Conservation (phyloP, 2,888 invertebrate genomes). For the Griposia aprilina region DNA sequence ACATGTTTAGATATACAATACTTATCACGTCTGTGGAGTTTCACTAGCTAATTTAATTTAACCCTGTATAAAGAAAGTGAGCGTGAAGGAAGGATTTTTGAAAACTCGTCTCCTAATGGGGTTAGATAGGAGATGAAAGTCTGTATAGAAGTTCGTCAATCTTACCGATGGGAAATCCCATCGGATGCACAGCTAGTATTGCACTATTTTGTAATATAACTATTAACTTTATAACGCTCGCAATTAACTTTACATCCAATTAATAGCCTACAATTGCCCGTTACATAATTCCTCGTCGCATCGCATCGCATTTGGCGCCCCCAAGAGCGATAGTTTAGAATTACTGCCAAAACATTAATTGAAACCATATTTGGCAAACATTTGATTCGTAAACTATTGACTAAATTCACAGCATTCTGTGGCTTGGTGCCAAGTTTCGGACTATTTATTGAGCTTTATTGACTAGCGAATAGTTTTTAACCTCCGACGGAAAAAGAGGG, state of each 20-base stretch:
- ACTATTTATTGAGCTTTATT: constrained; percentile 8
- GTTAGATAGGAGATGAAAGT: no score
- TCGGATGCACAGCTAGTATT: no score
- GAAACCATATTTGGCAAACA: constrained; percentile 59
- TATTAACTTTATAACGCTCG: no score
- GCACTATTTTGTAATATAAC: not conserved
- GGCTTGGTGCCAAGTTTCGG: constrained; percentile 31
- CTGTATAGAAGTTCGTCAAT: no score
- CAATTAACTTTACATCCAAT: constrained; percentile 4
- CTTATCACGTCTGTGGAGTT: no score
- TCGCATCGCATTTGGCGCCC: constrained; percentile 39
- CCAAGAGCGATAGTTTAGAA: constrained; percentile 41
- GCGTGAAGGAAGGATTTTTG: no score
- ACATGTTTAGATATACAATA: no score
- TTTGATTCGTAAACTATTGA: constrained; percentile 55
- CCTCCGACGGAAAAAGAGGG: no score
- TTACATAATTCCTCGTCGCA: constrained; percentile 22
- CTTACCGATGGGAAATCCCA: no score
- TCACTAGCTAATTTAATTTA: no score
- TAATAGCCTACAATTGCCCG: not conserved
- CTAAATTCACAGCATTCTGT: constrained; percentile 40
- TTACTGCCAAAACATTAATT: constrained; percentile 58
- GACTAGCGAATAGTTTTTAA: constrained; percentile 25
- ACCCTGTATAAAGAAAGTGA: no score
- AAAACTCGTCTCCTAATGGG: no score